phyloP scores from a whole-genome alignment of 2,113 vertebrate genomes.

The Panurus biarmicus region DNA sequence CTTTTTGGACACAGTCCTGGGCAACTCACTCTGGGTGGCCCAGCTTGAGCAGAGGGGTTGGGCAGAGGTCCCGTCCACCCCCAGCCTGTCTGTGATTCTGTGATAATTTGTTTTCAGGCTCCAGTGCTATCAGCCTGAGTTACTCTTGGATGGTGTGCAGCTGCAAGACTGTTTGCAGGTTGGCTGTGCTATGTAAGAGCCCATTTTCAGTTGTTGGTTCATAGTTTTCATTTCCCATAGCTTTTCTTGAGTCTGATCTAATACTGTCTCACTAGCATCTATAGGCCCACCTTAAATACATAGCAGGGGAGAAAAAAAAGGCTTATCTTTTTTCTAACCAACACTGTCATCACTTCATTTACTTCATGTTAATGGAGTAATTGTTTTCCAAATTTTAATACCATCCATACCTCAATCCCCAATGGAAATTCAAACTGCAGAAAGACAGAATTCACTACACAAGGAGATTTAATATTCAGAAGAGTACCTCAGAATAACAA shows the following conservation, averaged over 20 bases:
- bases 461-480: background rate
- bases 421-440: background rate
- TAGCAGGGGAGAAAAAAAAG: background rate
- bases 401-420: background rate
- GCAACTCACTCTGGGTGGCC: background rate
- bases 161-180: background rate
- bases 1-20: background rate
- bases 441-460: background rate
- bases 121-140: background rate
- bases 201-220: background rate
- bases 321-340: background rate
- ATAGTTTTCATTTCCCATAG: background rate
- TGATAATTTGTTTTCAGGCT: background rate
- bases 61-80: background rate
- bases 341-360: background rate
- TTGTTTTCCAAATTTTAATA: background rate
- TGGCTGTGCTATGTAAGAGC: background rate
- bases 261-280: background rate
- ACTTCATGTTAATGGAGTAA: background rate
- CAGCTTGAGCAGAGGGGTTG: background rate
- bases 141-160: background rate
- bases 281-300: background rate
- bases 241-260: background rate
- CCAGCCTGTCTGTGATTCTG: fast-evolving
- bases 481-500: background rate